phyloP scores from a whole-genome alignment of 2,797 vertebrate species.

The Chaenodraco wilsoni region DNA sequence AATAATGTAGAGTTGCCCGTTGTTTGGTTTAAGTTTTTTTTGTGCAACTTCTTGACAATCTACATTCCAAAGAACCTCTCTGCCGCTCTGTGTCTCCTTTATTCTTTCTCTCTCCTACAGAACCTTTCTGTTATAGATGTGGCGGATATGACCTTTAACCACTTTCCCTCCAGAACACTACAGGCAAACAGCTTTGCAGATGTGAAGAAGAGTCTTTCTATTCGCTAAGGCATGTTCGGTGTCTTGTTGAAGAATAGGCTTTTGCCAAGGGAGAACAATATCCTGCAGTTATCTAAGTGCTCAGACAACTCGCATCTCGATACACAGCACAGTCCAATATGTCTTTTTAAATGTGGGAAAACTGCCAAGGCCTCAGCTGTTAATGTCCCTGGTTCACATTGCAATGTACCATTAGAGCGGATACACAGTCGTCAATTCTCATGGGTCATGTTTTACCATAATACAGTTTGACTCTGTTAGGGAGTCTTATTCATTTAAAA shows the following conservation, averaged over 20 bases:
- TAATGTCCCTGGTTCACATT: constrained; percentile 49
- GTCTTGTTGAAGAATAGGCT: constrained; percentile 60
- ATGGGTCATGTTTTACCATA: constrained; percentile 28
- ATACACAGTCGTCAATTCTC: constrained; percentile 29
- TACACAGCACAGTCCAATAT: constrained; percentile 50
- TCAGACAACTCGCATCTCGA: constrained; percentile 52
- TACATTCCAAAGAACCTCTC: constrained; percentile 27
- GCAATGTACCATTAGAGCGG: constrained; percentile 20
- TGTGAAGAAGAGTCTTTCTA: constrained; percentile 50
- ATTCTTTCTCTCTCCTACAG: constrained; percentile 22
- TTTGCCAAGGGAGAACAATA: constrained; percentile 72
- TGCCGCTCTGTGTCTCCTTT: constrained; percentile 16
- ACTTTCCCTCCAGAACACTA: constrained; percentile 33
- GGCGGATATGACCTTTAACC: constrained; percentile 61
- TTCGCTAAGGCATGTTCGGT: constrained; percentile 44
- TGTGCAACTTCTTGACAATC: constrained; percentile 21
- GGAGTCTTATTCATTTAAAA: not conserved
- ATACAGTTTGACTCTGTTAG: constrained; percentile 7
- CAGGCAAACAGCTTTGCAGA: constrained; percentile 49
- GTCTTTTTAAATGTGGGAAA: constrained; percentile 54
- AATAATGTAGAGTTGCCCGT: constrained; percentile 15
- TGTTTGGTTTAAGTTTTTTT: constrained; percentile 13
- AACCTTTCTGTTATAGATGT: constrained; percentile 42
- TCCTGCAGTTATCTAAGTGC: constrained; percentile 71
- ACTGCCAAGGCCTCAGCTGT: constrained; percentile 64